Evolutionary conservation across 2,888 invertebrate genomes (phyloP), one percentile per base, ranked within the genome.

Genomic region (Dromius quadrimaculatus): DNA sequence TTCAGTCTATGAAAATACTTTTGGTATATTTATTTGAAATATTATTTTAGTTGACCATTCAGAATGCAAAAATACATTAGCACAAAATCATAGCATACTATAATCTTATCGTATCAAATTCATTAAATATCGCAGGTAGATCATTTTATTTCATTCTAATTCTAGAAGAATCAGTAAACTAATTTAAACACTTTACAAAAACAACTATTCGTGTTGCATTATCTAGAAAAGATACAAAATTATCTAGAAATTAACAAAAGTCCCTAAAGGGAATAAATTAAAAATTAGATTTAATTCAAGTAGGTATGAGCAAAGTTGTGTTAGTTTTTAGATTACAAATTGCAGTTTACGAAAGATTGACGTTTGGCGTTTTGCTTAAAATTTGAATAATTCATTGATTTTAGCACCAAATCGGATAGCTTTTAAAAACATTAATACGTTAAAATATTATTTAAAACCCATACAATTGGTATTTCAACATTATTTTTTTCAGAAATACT

Each of bases 331-430:
- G 19, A 6, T 43, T 43, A 54, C 23, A 54, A 54, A 54, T 28
- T 54, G 50, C 28, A 59, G 11, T 45, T 57, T 50, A 54, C 66
- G 57, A n/a, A n/a, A n/a, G n/a, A 66, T 59, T 68, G 68, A 68
- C 59, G 41, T 57, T 68, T 68, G 68, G 68, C 68, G 57, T 68
- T 68, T 59, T n/a, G 50, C 50, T 54, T 54, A 54, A 62, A 41
- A 62, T 38, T 36, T 68, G 57, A 45, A 65, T 38, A 47, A 41
- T 54, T 59, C 45, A 43, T 68, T 68, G 54, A 45, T 13, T 68
- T 59, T 68, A 68, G 68, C 68, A 68, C 68, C 68, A 68, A 59
- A 45, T 59, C n/a, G 68, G 68, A 68, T 68, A 68, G 68, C 68
- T 68, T 59, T 68, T 45, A 59, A 59, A 68, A 59, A 68, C 68